phyloP scores from a whole-genome alignment of 2,113 vertebrate species.

The Chloropsis cyanopogon region DNA sequence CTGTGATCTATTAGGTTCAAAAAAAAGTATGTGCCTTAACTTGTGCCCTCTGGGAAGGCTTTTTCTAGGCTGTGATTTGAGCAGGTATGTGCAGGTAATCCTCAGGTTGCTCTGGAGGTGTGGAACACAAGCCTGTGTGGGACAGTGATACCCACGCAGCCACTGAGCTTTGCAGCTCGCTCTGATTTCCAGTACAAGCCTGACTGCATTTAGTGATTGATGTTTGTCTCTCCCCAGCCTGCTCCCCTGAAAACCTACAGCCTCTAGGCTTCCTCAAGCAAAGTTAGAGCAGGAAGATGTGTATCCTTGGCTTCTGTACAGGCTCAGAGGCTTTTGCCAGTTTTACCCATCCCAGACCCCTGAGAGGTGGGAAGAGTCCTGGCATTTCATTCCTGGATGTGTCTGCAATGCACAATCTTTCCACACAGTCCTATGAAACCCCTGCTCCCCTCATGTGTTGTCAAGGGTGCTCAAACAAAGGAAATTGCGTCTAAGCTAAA shows the following conservation, averaged over 20 bases:
- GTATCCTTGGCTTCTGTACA: background rate
- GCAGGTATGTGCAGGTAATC: background rate
- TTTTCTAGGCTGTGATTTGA: background rate
- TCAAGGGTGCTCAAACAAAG: background rate
- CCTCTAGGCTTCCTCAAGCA: background rate
- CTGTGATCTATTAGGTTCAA: fast-evolving
- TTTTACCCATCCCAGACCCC: background rate
- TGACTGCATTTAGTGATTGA: background rate
- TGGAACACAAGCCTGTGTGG: background rate
- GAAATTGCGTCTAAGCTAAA: background rate
- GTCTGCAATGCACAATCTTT: background rate
- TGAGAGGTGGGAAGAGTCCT: background rate
- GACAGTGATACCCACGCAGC: background rate
- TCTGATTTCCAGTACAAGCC: background rate
- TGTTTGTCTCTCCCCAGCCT: background rate
- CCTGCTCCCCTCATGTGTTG: background rate
- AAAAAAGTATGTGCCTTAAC: background rate
- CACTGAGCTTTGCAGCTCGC: background rate
- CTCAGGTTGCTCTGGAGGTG: background rate
- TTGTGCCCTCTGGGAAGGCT: background rate
- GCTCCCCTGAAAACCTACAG: background rate
- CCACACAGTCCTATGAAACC: background rate
- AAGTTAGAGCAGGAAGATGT: background rate
- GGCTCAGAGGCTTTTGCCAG: background rate
- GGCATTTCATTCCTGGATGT: background rate